These are phyloP conservation scores for Aethes cnicana DNA, from an alignment of 2,888 invertebrate genomes.

Conservation along the genomic window DNA sequence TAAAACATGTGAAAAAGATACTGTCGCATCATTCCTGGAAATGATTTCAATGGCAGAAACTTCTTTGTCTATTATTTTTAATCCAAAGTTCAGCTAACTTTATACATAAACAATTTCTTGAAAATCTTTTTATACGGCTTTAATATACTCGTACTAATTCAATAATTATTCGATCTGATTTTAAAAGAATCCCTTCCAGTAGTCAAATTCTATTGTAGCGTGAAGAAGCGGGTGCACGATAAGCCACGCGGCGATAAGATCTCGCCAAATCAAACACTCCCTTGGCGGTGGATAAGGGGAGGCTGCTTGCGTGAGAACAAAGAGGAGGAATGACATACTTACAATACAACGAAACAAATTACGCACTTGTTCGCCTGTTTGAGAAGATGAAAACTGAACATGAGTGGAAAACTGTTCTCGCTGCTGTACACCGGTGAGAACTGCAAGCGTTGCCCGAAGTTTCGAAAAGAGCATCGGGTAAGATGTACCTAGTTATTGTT, in stretches of 20 bases:
- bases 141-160: no score
- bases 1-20: no score
- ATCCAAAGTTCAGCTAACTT: no score
- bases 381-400: conserved; percentile 8
- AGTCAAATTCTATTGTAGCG: conserved; percentile 18
- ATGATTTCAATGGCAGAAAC: no score
- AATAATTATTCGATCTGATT: no score
- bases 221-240: conserved; percentile 43
- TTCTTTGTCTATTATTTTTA: no score
- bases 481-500: no score
- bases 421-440: not conserved
- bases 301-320: conserved; percentile 61
- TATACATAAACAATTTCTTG: no score
- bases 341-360: conserved; percentile 30
- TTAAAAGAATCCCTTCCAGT: conserved; percentile 10
- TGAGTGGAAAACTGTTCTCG: not conserved
- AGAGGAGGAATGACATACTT: conserved; percentile 38
- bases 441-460: no score
- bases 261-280: conserved; percentile 71
- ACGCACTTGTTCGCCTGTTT: conserved; percentile 7
- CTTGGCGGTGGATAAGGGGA: conserved; percentile 56
- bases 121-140: no score
- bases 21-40: no score
- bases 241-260: conserved; percentile 54
- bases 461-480: no score